Evolutionary conservation across 1,140 invertebrate species (phyloP).

Genomic region (Drosophila leontia): DNA sequence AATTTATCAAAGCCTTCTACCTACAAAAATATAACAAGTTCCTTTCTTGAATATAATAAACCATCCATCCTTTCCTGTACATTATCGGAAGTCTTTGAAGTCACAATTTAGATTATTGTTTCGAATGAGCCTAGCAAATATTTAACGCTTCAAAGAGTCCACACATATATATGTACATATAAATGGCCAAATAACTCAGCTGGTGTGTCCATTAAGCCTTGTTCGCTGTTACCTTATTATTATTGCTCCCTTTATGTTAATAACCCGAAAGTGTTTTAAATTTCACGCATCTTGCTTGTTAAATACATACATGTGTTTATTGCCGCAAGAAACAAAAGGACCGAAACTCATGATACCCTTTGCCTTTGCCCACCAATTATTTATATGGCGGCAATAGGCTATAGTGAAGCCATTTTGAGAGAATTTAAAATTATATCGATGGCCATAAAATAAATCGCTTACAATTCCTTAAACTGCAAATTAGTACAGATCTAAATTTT

Average conservation of each 20-base stretch:
- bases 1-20: not conserved
- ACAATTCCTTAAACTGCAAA: constrained; percentile 12
- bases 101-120: constrained; percentile 19
- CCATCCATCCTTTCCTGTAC: not conserved
- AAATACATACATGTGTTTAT: constrained; percentile 46
- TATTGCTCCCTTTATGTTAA: constrained; percentile 50
- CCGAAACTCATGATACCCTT: constrained; percentile 17
- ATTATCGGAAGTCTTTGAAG: constrained; percentile 14
- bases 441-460: constrained; percentile 4
- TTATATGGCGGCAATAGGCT: constrained; percentile 1
- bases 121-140: constrained; percentile 27
- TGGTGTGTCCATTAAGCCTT: constrained; percentile 44
- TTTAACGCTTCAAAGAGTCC: constrained; percentile 30
- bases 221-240: constrained; percentile 42
- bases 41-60: not conserved
- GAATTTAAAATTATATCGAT: constrained; percentile 9
- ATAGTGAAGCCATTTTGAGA: constrained; percentile 6
- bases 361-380: constrained; percentile 19
- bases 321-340: constrained; percentile 30
- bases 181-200: constrained; percentile 41
- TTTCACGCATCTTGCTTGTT: constrained; percentile 50
- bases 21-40: not conserved
- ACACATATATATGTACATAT: constrained; percentile 6
- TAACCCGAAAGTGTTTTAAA: constrained; percentile 50
- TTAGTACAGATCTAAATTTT: not conserved